These are phyloP conservation scores for Augiades crinisus DNA, from an alignment of 2,888 invertebrate species.

Conservation along the genomic window DNA sequence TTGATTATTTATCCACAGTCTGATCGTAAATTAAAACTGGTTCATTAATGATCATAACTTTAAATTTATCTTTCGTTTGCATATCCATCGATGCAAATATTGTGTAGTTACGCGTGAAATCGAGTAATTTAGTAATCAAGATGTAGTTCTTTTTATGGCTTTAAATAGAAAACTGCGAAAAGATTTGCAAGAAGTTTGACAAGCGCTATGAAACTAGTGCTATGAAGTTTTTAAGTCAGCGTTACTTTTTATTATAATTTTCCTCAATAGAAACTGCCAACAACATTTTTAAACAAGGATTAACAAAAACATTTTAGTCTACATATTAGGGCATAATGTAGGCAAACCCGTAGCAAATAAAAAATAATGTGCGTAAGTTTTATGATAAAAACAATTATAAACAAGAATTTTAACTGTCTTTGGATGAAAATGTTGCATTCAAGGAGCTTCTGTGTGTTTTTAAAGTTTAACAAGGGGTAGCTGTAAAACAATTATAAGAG, in stretches of 20 bases:
- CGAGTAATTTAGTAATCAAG: constrained; percentile 46
- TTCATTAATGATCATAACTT: constrained; percentile 72
- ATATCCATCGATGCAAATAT: constrained; percentile 43
- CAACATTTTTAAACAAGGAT: too few relatives aligned
- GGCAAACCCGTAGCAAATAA: too few relatives aligned
- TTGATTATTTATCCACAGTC: constrained; percentile 59
- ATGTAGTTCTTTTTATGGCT: constrained; percentile 38
- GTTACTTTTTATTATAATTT: too few relatives aligned
- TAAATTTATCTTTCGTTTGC: constrained; percentile 59
- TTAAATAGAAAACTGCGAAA: constrained; percentile 12
- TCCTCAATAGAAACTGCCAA: too few relatives aligned
- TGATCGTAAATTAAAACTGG: constrained; percentile 69
- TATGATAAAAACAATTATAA: neutral
- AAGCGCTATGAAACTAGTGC: too few relatives aligned
- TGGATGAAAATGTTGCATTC: neutral
- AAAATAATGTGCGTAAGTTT: neutral
- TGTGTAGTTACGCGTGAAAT: constrained; percentile 42
- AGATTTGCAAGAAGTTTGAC: neutral
- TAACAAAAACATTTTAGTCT: too few relatives aligned
- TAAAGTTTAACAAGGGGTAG: constrained; percentile 51
- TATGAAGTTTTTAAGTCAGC: too few relatives aligned
- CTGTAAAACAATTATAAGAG: constrained; percentile 67
- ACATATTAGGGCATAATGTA: too few relatives aligned
- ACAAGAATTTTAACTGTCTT: neutral
- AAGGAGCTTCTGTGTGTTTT: constrained; percentile 40